Evolutionary conservation across 2,888 invertebrate genomes (phyloP), one percentile per base, ranked within the genome.

Genomic region (Chalcis sispes): DNA sequence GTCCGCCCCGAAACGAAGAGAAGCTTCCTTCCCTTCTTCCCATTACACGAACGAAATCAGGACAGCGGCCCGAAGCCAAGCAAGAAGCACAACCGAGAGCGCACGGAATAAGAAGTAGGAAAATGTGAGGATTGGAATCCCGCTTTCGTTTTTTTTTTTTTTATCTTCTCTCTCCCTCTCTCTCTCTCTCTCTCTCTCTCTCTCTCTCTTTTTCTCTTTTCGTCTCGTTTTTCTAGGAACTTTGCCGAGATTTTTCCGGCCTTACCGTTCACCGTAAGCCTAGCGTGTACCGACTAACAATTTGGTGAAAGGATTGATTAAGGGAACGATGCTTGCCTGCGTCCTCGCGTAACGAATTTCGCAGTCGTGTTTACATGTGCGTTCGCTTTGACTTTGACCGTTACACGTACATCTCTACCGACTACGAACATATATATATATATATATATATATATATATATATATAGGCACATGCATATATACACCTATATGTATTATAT

Each of bases 231-330:
- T 13, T 5, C 7, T 36, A 7, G 36, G 36, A 7, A 36, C 36
- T 36, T 36, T 36, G 5, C 10, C n/a, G n/a, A n/a, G n/a, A n/a
- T n/a, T n/a, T n/a, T n/a, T n/a, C n/a, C n/a, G n/a, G n/a, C n/a
- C n/a, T n/a, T n/a, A n/a, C n/a, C n/a, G n/a, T 4, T 36, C 5
- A n/a, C 2, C 36, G 52, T 18, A 48, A 62, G 15, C n/a, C 42
- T 36, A 25, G 42, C 54, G 42, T 40, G 66, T 54, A 42, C 40
- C 54, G 66, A 40, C 42, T 66, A 27, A n/a, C 40, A 36, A 56
- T 66, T 40, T 27, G 27, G 10, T 40, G 25, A 42, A 25, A 27
- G 27, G 66, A 54, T 66, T 66, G 54, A 56, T 66, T 54, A 66
- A 54, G 54, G 66, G 25, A n/a, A 10, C 36, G 36, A 36, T 36